Evolutionary conservation across 92 coral and sea anemone species (phyloP).

Genomic region (Zoanthus solanderi): DNA sequence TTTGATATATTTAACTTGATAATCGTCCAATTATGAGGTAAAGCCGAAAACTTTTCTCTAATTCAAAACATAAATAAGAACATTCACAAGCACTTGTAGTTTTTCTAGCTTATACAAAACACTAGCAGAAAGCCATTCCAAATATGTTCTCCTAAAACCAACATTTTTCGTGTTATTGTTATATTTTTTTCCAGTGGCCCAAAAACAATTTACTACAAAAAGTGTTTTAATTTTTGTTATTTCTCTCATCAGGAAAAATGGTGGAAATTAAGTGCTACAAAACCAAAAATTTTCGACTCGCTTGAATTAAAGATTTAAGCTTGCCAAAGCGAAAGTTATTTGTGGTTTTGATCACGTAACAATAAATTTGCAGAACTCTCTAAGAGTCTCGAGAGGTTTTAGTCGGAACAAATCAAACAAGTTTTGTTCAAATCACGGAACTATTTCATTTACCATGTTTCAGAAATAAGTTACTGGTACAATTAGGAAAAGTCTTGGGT

Average conservation of each 20-base stretch:
- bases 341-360: constrained; percentile 40
- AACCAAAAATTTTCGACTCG: constrained; percentile 2
- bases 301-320: not conserved
- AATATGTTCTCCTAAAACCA: not conserved
- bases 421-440: not conserved
- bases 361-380: not conserved
- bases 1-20: constrained; percentile 36
- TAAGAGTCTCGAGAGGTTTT: constrained; percentile 13
- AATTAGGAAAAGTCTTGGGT: not conserved
- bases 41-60: not conserved
- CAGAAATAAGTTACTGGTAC: not conserved
- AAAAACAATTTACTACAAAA: not conserved
- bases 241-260: not conserved
- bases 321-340: not conserved
- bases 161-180: not conserved
- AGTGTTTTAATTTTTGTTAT: not conserved
- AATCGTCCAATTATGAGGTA: constrained; percentile 31
- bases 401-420: not conserved
- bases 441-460: not conserved
- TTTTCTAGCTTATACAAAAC: not conserved
- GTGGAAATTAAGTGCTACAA: not conserved
- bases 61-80: not conserved
- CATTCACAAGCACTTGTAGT: not conserved
- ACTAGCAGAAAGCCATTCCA: not conserved
- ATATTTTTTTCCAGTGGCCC: not conserved